Base-by-base conservation (phyloP, 2,888 invertebrate species). In the Escarpia spicata region DNA sequence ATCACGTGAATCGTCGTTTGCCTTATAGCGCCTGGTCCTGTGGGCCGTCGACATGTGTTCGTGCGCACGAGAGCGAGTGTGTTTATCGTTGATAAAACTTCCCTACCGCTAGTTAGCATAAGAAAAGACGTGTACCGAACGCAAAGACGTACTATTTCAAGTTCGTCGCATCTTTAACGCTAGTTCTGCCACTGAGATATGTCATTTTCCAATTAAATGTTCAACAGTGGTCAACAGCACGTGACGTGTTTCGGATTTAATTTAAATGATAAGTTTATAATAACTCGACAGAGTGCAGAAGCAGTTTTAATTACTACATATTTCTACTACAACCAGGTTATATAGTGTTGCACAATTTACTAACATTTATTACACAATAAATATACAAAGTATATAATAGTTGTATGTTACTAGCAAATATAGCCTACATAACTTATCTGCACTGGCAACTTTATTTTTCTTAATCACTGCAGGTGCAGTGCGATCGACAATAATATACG, bases 401-500 rank as follows among this genome's bases (percentile, higher is more conserved):
- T 52, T 75, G 26, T 75, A 75, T n/a, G 75, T 75, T 75, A 75
- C 75, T 75, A n/a, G 75, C 75, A 75, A 75, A 75, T 75, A 75
- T 0, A n/a, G 19, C 26, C 75, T 26, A 75, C n/a, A 75, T 75
- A 15, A 26, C 3, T 26, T 19, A 75, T 15, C 26, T 75, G 75
- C 75, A 75, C 19, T 75, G 26, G 75, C n/a, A n/a, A 75, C 52
- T 52, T 37, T 37, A 37, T 37, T 37, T 37, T 37, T 37, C 52
- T 52, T 52, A 52, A 52, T 52, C 9, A 52, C 52, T 52, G 52
- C 52, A 52, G 3, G 12, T 75, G 75, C 19, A 6, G 26, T 75
- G 19, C 19, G 6, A 75, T 3, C 6, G n/a, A 26, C 75, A 26
- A 15, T 75, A 75, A 75, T 75, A 75, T 1, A 37, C 19, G 1